Percentiles rank a stretch among this genome's conserved stretches.
Evolutionary conservation across 1,140 invertebrate genomes (phyloP).

Genomic region (Dufourea novaeangliae): DNA sequence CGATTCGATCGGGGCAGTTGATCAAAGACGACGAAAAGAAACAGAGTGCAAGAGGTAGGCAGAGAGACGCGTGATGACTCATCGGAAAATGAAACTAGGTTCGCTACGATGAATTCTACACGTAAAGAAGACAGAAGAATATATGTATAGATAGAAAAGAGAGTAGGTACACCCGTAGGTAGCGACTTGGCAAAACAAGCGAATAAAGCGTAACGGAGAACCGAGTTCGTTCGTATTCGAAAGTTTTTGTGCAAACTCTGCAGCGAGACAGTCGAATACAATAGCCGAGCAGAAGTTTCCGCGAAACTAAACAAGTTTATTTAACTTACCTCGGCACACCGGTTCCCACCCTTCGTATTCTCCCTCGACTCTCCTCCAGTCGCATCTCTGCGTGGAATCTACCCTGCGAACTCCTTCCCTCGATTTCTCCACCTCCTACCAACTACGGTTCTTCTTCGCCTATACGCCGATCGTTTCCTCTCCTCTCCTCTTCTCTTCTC

Average conservation of each 20-base stretch:
- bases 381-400: too few species aligned
- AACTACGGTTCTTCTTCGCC: slow-evolving; percentile 37
- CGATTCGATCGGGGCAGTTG: too few species aligned
- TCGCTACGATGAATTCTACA: too few species aligned
- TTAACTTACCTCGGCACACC: slow-evolving; percentile 75
- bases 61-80: neutral
- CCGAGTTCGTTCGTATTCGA: slow-evolving; percentile 75
- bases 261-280: slow-evolving; percentile 75
- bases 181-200: slow-evolving; percentile 71
- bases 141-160: neutral
- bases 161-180: slow-evolving; percentile 22
- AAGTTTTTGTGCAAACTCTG: slow-evolving; percentile 70
- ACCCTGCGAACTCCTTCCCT: slow-evolving; percentile 5
- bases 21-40: too few species aligned
- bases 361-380: too few species aligned
- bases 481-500: slow-evolving; percentile 28
- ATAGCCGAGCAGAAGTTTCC: slow-evolving; percentile 76
- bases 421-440: slow-evolving; percentile 28
- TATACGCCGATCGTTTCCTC: slow-evolving; percentile 26
- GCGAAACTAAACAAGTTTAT: slow-evolving; percentile 78
- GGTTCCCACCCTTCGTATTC: slow-evolving; percentile 40
- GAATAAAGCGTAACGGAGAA: slow-evolving; percentile 78
- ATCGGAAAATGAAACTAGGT: too few species aligned
- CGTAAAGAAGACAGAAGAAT: neutral
- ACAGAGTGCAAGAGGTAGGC: too few species aligned